These are phyloP conservation scores for Emesis castigata DNA, from an alignment of 2,888 invertebrate genomes.

Conservation along the genomic window DNA sequence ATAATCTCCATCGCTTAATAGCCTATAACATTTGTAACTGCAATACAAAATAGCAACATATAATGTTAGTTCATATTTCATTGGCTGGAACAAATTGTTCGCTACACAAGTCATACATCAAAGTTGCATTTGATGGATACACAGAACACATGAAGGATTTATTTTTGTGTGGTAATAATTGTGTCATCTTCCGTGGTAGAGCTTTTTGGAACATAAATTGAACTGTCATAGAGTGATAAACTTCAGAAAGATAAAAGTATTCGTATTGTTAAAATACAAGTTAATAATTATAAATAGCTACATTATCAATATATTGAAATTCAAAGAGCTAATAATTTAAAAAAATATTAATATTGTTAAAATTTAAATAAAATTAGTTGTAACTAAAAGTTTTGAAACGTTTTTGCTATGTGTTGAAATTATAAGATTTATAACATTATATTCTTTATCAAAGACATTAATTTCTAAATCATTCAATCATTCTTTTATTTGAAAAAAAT, in stretches of 20 bases:
- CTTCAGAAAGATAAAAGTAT: neutral
- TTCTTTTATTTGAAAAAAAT: no score
- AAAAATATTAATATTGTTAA: no score
- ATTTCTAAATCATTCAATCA: no score
- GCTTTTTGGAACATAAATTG: neutral
- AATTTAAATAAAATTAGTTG: no score
- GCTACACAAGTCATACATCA: conserved; percentile 67
- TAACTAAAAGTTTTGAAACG: no score
- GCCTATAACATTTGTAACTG: conserved; percentile 71
- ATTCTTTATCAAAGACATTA: no score
- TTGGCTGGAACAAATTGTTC: conserved; percentile 42
- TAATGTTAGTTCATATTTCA: conserved; percentile 3
- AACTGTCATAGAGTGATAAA: neutral
- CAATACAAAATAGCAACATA: conserved; percentile 74
- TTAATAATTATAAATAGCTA: no score
- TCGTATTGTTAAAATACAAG: neutral
- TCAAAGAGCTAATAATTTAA: no score
- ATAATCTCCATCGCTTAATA: conserved; percentile 77
- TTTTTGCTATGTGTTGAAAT: no score
- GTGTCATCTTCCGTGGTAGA: neutral
- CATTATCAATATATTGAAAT: no score
- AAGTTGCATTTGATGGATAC: neutral
- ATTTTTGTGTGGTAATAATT: conserved; percentile 5
- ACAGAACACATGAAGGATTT: neutral
- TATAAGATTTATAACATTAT: no score